Base-by-base conservation (phyloP, 2,113 vertebrate genomes). In the Podiceps cristatus region DNA sequence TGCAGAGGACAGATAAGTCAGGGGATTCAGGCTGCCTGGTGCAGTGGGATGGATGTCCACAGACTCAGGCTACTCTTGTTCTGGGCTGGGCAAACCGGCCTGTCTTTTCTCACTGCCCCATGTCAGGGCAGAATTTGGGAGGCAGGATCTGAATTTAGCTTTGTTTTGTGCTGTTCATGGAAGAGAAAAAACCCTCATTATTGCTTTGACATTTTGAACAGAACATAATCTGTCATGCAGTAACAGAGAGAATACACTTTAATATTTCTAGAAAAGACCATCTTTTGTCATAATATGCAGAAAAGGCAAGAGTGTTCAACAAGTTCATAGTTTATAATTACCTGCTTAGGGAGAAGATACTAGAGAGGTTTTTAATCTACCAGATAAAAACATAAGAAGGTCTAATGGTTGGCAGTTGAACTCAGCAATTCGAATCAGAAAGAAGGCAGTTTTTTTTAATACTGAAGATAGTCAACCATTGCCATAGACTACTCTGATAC, bases 311-410 rank as follows among this genome's bases (percentile, higher is more conserved):
- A 90, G 33, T 60, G 56, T 73, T 96, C 85, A 91, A 2, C 86
- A 95, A 96, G 69, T 89, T 90, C 71, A 86, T 80, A 68, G 63
- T 77, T 96, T 92, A 80, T 93, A 89, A 92, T 96, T 89, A 89
- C 58, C 90, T 95, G 68, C 60, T 91, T 76, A 75, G 27, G 28
- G 49, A 92, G 79, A 95, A 79, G n/a, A 66, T 75, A 52, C 45
- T 80, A 62, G 64, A 71, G 37, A 86, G 31, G 42, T 75, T 88
- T 95, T 93, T 95, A 86, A 92, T 94, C 53, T 91, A 49, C 19
- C 50, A 90, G 63, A 67, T 73, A 66, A 86, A 94, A 94, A 20
- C 27, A 16, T 56, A 88, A 67, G 31, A 66, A 78, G 42, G 58
- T 73, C 37, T 67, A 79, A 74, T 40, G 11, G 35, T 6, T 92